These are phyloP conservation scores for Strix aluco DNA, from an alignment of 2,113 vertebrate genomes.

Conservation along the genomic window DNA sequence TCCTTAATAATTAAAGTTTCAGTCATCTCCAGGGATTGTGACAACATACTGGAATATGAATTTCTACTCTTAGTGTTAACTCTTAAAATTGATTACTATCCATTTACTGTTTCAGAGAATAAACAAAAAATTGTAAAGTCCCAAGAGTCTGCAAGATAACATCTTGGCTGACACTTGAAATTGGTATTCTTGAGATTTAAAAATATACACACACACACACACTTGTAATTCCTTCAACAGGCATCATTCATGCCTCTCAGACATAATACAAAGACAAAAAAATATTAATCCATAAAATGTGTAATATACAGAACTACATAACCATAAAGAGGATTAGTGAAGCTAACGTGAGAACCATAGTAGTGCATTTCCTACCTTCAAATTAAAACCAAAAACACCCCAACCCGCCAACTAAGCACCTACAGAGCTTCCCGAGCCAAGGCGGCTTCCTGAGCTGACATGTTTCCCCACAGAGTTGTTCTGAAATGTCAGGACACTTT, in stretches of 20 bases:
- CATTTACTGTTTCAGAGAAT: neutral
- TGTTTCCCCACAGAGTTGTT: neutral
- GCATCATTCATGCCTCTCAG: neutral
- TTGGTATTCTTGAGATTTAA: neutral
- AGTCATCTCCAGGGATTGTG: neutral
- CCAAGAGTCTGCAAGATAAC: neutral
- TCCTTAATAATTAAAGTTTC: neutral
- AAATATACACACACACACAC: neutral
- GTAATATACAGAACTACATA: neutral
- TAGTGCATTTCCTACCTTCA: neutral
- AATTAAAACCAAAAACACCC: neutral
- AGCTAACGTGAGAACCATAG: neutral
- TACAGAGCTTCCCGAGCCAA: neutral
- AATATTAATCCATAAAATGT: neutral
- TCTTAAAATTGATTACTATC: neutral
- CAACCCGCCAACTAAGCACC: neutral
- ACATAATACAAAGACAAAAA: neutral
- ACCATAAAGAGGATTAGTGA: neutral
- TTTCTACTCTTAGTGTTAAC: neutral
- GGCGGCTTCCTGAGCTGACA: accelerated
- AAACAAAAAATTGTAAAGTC: neutral
- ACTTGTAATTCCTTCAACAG: neutral
- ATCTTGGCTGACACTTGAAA: neutral
- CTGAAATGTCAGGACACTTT: neutral
- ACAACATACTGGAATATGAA: neutral